Evolutionary conservation across 64 coral and sea anemone species (phyloP), one percentile per base, ranked within the genome.

Genomic region (Montipora efflorescens): DNA sequence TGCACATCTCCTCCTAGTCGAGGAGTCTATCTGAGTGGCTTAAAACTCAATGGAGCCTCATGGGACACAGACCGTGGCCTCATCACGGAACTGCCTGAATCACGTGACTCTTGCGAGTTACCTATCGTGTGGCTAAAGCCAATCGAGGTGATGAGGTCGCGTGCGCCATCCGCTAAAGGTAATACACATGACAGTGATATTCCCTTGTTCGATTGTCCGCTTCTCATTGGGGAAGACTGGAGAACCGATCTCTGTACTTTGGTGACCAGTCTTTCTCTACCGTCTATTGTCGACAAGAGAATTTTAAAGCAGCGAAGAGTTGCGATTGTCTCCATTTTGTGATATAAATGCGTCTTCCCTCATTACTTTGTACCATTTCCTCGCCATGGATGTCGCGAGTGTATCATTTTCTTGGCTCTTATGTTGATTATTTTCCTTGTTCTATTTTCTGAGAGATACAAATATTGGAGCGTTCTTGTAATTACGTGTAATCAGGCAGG

Each of bases 71-170:
- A 53, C 2, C 50, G 71, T 14, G 16, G 45, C 4, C 78, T 53
- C 21, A 61, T 90, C 45, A 49, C n/a, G n/a, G 88, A 68, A 28
- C 25, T 55, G 14, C 5, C 44, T 12, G 58, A 47, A 46, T 86
- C 62, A 86, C 43, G 46, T 86, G 82, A 72, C 18, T 20, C 67
- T 48, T 86, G 59, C 66, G 82, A 86, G 7, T 19, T 86, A 3
- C 82, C 82, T 47, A 86, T 86, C 67, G 28, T 86, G 18, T 86
- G 82, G 82, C 62, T 86, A 50, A 86, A 72, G 62, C 82, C 82
- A 71, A 2, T 72, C 2, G 82, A 86, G 46, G 82, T 86, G 8
- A 72, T 86, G 48, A 48, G 82, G 66, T 86, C 82, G 11, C 82
- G 82, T 21, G 82, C 82, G 18, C 62, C 82, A 8, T 86, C 82